phyloP scores from a whole-genome alignment of 1,140 invertebrate genomes.

The Drosophila truncata region DNA sequence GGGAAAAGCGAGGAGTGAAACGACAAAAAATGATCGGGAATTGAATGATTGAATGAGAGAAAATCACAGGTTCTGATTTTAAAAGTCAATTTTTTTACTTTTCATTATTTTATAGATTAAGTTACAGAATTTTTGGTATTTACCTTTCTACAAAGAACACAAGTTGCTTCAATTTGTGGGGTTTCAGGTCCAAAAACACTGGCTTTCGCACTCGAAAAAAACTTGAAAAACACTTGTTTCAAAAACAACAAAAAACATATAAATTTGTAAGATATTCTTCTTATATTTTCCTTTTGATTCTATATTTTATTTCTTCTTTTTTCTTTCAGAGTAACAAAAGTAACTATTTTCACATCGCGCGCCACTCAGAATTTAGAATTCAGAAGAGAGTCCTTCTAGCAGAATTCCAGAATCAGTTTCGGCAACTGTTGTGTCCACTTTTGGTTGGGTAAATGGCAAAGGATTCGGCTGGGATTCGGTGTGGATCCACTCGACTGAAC shows the following conservation, averaged over 20 bases:
- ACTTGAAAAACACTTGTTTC: constrained; percentile 14
- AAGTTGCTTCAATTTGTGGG: neutral
- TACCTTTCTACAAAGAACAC: constrained; percentile 19
- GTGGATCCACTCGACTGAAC: constrained; percentile 29
- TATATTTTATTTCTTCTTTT: too few species aligned
- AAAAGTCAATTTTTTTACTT: too few species aligned
- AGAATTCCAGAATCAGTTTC: constrained; percentile 4
- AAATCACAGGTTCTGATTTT: neutral
- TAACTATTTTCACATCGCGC: constrained; percentile 19
- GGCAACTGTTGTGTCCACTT: neutral
- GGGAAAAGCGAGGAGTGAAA: neutral
- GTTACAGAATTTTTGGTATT: too few species aligned
- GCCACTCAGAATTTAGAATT: neutral
- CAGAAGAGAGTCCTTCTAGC: constrained; percentile 7
- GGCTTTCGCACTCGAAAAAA: constrained; percentile 41
- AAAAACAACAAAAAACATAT: constrained; percentile 3
- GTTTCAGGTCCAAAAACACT: constrained; percentile 17
- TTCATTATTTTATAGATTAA: too few species aligned
- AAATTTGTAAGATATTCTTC: neutral
- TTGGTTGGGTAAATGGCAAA: neutral
- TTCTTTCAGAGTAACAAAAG: neutral
- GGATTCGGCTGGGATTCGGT: constrained; percentile 12
- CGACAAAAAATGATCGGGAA: neutral
- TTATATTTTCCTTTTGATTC: neutral
- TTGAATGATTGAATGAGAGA: neutral